Base-by-base conservation (phyloP, 2,797 vertebrate species). In the Mallotus villosus region DNA sequence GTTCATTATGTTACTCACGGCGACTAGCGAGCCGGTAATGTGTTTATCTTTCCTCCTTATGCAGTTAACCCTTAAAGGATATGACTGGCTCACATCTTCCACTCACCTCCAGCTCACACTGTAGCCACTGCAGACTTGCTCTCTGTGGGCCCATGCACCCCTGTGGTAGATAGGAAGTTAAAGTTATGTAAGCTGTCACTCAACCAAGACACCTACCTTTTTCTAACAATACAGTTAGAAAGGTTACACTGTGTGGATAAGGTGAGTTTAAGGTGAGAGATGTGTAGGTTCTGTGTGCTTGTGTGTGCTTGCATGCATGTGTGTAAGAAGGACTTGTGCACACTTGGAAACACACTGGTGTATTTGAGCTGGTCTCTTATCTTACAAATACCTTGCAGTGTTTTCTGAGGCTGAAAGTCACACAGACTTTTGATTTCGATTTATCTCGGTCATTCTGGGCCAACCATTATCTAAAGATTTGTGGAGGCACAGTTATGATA, bases 1-100 rank as follows among this genome's bases (percentile, higher is more conserved):
- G 88, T 91, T 92, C 88, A 92, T 92, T 92, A 91, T 87, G 87
- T 87, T 90, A 87, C 88, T 88, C 80, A 51, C 41, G 53, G 86
- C 75, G 75, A 85, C 87, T 83, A 81, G 87, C 46, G 78, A 87
- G 81, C 82, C 88, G 81, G 85, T 91, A 91, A 92, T 91, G 84
- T 91, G 89, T 91, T 90, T 90, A 91, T 88, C 87, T 83, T 88
- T 86, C 80, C 78, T 82, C 84, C 88, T 87, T 86, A 90, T 90
- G 84, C 83, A 77, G 88, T 90, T 88, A 90, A 88, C 88, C 81
- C 86, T 83, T 88, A 86, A 77, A 79, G 82, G 65, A 55, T 82
- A 68, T 19, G 16, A 5, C 46, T 63, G 49, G 22, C 73, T 37
- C 5, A 34, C 76, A 73, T 70, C 71, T 75, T n/a, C 14, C 58